phyloP scores from a whole-genome alignment of 2,113 vertebrate species.

The Saguinus imperator region DNA sequence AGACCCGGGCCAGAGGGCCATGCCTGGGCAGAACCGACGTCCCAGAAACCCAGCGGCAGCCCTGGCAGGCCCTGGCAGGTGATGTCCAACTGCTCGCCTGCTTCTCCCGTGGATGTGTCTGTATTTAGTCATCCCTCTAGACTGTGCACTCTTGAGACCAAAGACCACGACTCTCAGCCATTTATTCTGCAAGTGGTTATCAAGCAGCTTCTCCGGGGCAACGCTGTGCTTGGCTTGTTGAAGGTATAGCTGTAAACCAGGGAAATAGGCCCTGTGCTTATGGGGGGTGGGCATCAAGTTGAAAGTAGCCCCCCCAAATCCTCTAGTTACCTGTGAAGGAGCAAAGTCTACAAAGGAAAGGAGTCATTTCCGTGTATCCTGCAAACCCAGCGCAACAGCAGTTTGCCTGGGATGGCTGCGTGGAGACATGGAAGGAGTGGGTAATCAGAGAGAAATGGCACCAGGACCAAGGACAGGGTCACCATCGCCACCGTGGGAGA shows the following conservation, averaged over 20 bases:
- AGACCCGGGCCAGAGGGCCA: not conserved
- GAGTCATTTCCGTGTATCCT: not conserved
- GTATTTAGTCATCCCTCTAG: not conserved
- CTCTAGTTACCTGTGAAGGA: not conserved
- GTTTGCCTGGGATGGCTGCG: not conserved
- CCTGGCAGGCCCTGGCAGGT: not conserved
- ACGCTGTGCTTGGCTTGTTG: not conserved
- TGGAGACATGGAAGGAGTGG: not conserved
- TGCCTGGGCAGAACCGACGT: not conserved
- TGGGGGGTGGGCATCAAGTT: not conserved
- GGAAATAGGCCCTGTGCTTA: not conserved
- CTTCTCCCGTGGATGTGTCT: not conserved
- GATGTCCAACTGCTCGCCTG: not conserved
- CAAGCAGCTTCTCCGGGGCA: not conserved
- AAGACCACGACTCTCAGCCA: not conserved
- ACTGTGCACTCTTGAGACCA: not conserved
- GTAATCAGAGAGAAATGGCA: not conserved
- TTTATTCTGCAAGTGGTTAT: not conserved
- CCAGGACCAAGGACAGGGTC: not conserved
- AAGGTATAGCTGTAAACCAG: not conserved
- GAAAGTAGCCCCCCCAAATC: not conserved
- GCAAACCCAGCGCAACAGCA: not conserved
- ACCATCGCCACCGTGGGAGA: not conserved
- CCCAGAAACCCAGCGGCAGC: not conserved
- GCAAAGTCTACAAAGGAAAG: not conserved